These are phyloP conservation scores for Capromys pilorides DNA, from an alignment of 2,797 vertebrate genomes.

Conservation along the genomic window DNA sequence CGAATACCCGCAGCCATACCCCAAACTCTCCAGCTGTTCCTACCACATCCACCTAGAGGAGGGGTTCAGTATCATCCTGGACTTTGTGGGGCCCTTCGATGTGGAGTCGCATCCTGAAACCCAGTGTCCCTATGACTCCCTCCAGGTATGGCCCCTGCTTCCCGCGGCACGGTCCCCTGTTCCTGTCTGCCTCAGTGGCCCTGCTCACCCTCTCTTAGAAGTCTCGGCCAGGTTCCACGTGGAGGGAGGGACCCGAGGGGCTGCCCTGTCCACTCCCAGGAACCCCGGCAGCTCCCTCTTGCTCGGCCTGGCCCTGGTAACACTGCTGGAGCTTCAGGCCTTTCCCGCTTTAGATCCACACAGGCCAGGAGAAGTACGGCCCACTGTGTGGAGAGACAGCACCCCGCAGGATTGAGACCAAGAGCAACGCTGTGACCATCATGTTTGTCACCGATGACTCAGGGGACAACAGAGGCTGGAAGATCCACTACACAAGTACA, in stretches of 20 bases:
- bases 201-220: no score
- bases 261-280: background rate
- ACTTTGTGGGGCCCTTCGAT: conserved; percentile 90
- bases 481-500: conserved; percentile 87
- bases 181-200: no score
- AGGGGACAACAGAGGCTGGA: conserved; percentile 90
- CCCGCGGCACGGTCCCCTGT: no score
- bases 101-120: conserved; percentile 81
- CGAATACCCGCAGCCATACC: conserved; percentile 87
- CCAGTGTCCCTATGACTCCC: conserved; percentile 88
- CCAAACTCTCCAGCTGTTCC: conserved; percentile 88
- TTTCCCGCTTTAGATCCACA: conserved; percentile 85
- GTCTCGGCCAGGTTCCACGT: background rate
- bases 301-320: background rate
- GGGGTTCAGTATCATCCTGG: conserved; percentile 87
- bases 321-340: background rate
- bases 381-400: conserved; percentile 88
- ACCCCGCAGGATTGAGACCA: conserved; percentile 87
- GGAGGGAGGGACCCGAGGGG: background rate
- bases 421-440: conserved; percentile 85
- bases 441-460: conserved; percentile 86
- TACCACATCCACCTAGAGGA: conserved; percentile 87
- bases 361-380: conserved; percentile 84
- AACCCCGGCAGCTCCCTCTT: background rate
- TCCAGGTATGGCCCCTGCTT: conserved; percentile 86